These are phyloP conservation scores for Eospalax fontanierii DNA, from an alignment of 2,797 vertebrate species.

Conservation along the genomic window DNA sequence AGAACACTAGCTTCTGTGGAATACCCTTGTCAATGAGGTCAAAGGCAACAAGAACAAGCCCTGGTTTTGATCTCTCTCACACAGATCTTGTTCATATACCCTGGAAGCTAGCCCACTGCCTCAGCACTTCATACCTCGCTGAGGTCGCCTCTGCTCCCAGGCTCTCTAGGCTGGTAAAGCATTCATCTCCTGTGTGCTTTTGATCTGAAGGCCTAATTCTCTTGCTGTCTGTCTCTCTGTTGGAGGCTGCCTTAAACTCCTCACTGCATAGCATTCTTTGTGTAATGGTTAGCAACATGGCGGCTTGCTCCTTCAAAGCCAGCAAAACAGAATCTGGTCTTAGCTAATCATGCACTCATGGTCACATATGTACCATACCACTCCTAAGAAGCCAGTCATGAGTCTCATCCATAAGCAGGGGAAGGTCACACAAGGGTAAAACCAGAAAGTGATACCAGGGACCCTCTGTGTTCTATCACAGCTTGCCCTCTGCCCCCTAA, in stretches of 20 bases:
- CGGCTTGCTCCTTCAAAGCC: background rate
- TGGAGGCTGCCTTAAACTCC: background rate
- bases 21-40: background rate
- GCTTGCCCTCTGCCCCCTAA: background rate
- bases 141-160: background rate
- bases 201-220: background rate
- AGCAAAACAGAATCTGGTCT: background rate
- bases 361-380: background rate
- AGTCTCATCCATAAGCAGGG: background rate
- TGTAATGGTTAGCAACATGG: background rate
- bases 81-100: background rate
- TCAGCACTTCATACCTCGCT: background rate
- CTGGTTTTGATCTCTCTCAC: background rate
- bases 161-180: background rate
- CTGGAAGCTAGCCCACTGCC: background rate
- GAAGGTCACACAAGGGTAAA: background rate
- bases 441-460: background rate
- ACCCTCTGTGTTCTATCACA: background rate
- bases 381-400: background rate
- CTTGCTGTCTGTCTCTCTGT: background rate
- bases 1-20: background rate
- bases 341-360: background rate
- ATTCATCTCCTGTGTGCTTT: background rate
- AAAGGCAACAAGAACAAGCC: conserved; percentile 21
- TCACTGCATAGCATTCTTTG: background rate